Base-by-base conservation (phyloP, 2,888 invertebrate species). In the Argyresthia albistria region DNA sequence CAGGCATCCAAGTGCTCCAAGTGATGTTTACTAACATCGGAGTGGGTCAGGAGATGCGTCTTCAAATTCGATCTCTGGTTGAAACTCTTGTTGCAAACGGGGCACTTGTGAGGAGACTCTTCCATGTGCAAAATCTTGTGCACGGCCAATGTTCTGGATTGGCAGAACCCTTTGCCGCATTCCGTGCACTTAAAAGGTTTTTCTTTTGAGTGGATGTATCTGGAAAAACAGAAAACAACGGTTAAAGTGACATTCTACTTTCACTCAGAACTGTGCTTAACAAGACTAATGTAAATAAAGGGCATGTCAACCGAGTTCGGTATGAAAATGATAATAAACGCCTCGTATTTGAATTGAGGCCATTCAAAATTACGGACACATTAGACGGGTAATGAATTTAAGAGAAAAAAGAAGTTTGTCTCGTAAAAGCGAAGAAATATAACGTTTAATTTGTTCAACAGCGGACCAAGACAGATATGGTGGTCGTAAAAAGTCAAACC, bases 141-240 rank as follows among this genome's bases (percentile, higher is more conserved):
- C 1, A 98, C 98, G 1, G 98, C 97, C 60, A 99, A 87, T 0
- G 99, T 99, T 51, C 99, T 90, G 16, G 97, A 96, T 74, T 99
- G 99, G 76, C 99, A 99, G 83, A 99, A 99, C 6, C 99, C 99
- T 83, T 99, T 99, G 46, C 97, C 97, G 77, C 99, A 99, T 65
- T 97, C 95, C 4, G 91, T 91, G 79, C 99, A 99, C 73, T 97
- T 98, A 88, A 98, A 99, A 0, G 99, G 99, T 77, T 99, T 99
- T 81, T 98, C 97, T 74, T 98, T 98, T 60, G 97, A 97, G 86
- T 99, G 99, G 60, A 98, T 99, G 86, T 98, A 99, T 74, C 97
- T 97, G 89, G 54, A 88, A 88, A 67, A 68, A 80, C 59, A 67
- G 64, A 73, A 66, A 61, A 54, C 39, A 36, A 47, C 15, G 35